Evolutionary conservation across 2,113 vertebrate species (phyloP).

Genomic region (Picathartes gymnocephalus): DNA sequence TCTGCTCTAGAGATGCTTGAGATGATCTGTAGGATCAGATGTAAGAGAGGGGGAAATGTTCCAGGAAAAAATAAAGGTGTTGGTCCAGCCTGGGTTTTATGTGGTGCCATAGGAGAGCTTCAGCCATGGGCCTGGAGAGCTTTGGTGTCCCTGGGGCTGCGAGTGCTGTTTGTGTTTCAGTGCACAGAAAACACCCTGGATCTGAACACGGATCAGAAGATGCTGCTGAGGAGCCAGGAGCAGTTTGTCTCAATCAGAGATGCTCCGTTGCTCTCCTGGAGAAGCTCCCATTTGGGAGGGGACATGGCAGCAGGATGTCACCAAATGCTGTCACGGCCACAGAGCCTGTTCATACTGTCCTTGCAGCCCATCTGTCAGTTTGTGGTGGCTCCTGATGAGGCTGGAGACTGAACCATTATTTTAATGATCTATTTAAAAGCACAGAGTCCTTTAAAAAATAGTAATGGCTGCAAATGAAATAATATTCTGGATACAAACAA

Average conservation of each 20-base stretch:
- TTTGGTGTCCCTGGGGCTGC: not conserved
- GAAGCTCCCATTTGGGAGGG: not conserved
- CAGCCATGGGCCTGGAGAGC: not conserved
- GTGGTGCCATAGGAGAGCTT: not conserved
- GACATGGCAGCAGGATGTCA: not conserved
- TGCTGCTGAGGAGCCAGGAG: not conserved
- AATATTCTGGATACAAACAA: not conserved
- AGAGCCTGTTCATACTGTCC: not conserved
- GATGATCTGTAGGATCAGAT: not conserved
- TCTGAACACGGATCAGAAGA: not conserved
- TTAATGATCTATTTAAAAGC: not conserved
- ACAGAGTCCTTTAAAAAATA: not conserved
- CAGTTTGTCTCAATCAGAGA: fast-evolving
- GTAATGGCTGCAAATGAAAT: not conserved
- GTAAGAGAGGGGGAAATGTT: not conserved
- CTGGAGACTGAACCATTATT: not conserved
- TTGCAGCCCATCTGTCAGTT: not conserved
- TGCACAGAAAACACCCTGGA: not conserved
- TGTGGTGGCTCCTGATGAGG: not conserved
- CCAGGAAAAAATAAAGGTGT: not conserved
- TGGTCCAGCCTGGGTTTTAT: not conserved
- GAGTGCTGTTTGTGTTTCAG: not conserved
- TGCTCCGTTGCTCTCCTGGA: not conserved
- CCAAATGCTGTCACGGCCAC: not conserved
- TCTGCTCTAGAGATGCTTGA: not conserved